These are phyloP conservation scores for Leucozona laternaria DNA, from an alignment of 2,888 invertebrate genomes.

Conservation along the genomic window DNA sequence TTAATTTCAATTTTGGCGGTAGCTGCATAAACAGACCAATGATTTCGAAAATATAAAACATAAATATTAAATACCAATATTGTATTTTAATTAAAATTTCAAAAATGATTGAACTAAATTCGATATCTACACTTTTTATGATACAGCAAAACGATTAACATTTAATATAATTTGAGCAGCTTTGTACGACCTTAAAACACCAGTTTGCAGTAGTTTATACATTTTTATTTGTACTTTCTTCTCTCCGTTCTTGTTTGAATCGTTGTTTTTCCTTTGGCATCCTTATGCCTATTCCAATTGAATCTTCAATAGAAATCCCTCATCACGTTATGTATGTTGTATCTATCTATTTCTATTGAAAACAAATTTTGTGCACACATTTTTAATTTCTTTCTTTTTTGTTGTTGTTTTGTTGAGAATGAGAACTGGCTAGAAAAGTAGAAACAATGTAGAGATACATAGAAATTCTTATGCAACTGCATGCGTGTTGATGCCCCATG, in stretches of 20 bases:
- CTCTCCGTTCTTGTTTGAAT: constrained; percentile 23
- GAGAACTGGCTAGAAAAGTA: constrained; percentile 9
- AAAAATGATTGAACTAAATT: too few relatives aligned
- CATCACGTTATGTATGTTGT: constrained; percentile 4
- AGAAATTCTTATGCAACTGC: constrained; percentile 69
- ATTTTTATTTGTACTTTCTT: constrained; percentile 6
- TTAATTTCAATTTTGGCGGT: too few relatives aligned
- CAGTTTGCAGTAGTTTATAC: constrained; percentile 10
- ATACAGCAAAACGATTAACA: too few relatives aligned
- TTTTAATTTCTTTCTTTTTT: constrained; percentile 54
- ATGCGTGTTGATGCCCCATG: constrained; percentile 72
- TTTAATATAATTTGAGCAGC: neutral
- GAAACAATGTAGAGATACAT: constrained; percentile 55
- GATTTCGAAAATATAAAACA: too few relatives aligned
- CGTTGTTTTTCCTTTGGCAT: constrained; percentile 19
- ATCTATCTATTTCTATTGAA: constrained; percentile 60
- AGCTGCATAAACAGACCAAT: too few relatives aligned
- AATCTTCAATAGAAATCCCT: constrained; percentile 53
- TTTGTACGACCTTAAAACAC: neutral
- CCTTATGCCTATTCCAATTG: constrained; percentile 51
- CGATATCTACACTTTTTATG: too few relatives aligned
- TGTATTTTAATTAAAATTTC: too few relatives aligned
- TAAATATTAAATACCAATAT: too few relatives aligned
- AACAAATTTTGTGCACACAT: constrained; percentile 66
- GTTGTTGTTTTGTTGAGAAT: constrained; percentile 29